A percentile compares a stretch with the other conserved stretches of the same genome.
These are phyloP conservation scores for Halichondria panicea DNA, from an alignment of 37 sponge, comb jelly and placozoan species.

Conservation along the genomic window DNA sequence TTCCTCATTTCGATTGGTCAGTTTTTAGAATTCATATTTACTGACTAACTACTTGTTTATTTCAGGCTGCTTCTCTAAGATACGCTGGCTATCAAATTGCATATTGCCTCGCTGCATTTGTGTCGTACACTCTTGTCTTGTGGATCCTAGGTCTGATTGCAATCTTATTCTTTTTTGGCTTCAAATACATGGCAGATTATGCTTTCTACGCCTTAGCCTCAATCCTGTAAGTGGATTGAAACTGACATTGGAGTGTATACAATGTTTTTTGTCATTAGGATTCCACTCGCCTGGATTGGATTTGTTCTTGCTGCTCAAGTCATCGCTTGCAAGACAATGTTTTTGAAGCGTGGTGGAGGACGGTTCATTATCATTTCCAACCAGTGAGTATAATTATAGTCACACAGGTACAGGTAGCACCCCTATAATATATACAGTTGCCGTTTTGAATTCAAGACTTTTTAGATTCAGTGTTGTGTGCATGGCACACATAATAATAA, in stretches of 20 bases:
- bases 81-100: conserved; percentile 38
- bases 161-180: neutral
- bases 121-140: neutral
- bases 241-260: neutral
- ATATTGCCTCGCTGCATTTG: neutral
- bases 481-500: too few relatives aligned
- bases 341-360: conserved; percentile 1
- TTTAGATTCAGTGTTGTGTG: too few relatives aligned
- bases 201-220: neutral
- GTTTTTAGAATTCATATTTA: neutral
- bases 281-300: neutral
- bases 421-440: too few relatives aligned
- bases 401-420: neutral
- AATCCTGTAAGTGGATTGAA: neutral
- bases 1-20: too few relatives aligned
- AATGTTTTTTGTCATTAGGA: neutral
- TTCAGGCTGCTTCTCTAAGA: conserved; percentile 17
- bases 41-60: neutral
- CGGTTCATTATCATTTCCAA: conserved; percentile 5
- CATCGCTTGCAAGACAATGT: neutral
- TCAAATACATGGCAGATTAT: neutral
- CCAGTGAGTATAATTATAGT: neutral
- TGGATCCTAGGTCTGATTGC: neutral
- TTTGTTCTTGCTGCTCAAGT: neutral
- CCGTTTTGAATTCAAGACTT: too few relatives aligned